These are phyloP conservation scores for Zoroaster sp. DNA, from an alignment of 53 echinoderm and acorn worm genomes.

Conservation along the genomic window DNA sequence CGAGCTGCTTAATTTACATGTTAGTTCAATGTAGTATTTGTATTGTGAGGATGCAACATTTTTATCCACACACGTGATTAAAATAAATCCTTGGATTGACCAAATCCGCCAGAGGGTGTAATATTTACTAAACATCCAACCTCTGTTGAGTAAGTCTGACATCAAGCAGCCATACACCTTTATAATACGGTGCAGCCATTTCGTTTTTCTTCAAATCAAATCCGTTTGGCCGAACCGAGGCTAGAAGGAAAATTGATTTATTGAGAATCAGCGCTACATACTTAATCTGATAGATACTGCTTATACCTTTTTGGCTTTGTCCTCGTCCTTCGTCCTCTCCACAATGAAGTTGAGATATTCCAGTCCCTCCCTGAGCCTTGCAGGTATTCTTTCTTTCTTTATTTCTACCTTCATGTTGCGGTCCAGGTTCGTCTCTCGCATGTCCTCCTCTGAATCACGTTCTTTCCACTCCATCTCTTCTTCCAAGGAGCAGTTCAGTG, in stretches of 20 bases:
- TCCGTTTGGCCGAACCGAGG: background rate
- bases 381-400: slow-evolving; percentile 69
- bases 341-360: slow-evolving; percentile 84
- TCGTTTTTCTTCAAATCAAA: slow-evolving; percentile 49
- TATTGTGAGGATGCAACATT: too few relatives aligned
- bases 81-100: too few relatives aligned
- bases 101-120: too few relatives aligned
- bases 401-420: slow-evolving; percentile 40
- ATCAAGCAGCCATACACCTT: too few relatives aligned
- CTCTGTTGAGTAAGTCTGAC: too few relatives aligned
- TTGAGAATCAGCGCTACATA: background rate
- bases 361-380: slow-evolving; percentile 80
- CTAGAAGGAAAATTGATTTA: background rate
- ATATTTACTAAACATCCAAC: too few relatives aligned
- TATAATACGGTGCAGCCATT: too few relatives aligned
- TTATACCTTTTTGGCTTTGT: slow-evolving; percentile 77
- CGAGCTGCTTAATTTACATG: too few relatives aligned
- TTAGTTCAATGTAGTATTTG: too few relatives aligned
- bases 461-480: slow-evolving; percentile 64
- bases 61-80: too few relatives aligned
- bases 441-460: slow-evolving; percentile 85
- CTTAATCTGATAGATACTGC: background rate
- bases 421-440: slow-evolving; percentile 65
- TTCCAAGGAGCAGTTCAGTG: slow-evolving; percentile 52
- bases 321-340: slow-evolving; percentile 82